Percentiles rank a stretch among this genome's conserved stretches.
Conservation (phyloP, 2,888 invertebrate genomes). For the Hoplodrina blanda region DNA sequence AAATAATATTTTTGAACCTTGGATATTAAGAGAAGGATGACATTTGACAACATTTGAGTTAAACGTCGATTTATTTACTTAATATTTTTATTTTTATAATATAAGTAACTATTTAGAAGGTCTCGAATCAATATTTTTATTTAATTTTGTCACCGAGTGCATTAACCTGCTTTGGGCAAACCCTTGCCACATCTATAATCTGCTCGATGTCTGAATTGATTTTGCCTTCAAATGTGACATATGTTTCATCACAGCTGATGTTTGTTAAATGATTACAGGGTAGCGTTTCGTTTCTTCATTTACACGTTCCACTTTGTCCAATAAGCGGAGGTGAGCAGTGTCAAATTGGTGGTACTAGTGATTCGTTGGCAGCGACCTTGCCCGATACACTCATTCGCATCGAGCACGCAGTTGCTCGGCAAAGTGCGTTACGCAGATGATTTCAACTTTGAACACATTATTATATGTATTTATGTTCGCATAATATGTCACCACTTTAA, state of each 20-base stretch:
- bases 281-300: slow-evolving; percentile 85
- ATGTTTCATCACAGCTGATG: slow-evolving; percentile 79
- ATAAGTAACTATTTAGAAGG: slow-evolving; percentile 12
- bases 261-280: slow-evolving; percentile 83
- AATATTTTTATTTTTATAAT: background rate
- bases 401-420: slow-evolving; percentile 52
- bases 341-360: slow-evolving; percentile 83
- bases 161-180: slow-evolving; percentile 50
- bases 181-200: slow-evolving; percentile 66
- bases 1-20: slow-evolving; percentile 13
- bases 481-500: slow-evolving; percentile 51
- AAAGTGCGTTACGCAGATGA: slow-evolving; percentile 60
- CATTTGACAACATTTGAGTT: background rate
- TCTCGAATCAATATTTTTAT: slow-evolving; percentile 25
- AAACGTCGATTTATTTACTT: slow-evolving; percentile 4
- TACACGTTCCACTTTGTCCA: slow-evolving; percentile 88
- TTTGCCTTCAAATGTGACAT: slow-evolving; percentile 83
- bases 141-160: slow-evolving; percentile 41
- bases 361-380: slow-evolving; percentile 81
- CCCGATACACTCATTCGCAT: slow-evolving; percentile 63
- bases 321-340: slow-evolving; percentile 86
- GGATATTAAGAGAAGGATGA: slow-evolving; percentile 8
- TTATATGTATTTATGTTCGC: slow-evolving; percentile 34
- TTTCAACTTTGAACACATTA: slow-evolving; percentile 43
- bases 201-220: slow-evolving; percentile 77